phyloP scores from a whole-genome alignment of 2,113 vertebrate genomes.

The Petrocephalus zakoni region DNA sequence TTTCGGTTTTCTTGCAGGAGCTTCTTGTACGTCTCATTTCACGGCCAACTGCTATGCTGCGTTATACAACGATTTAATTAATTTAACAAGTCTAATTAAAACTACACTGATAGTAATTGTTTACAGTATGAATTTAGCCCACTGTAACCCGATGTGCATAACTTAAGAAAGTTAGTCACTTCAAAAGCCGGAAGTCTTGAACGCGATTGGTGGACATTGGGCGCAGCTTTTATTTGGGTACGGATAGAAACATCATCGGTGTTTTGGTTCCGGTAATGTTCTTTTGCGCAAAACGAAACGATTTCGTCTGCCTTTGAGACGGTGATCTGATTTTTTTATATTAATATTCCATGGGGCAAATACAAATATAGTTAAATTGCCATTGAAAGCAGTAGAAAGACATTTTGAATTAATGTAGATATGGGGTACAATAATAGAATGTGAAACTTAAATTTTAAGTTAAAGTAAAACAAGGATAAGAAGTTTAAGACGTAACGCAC shows the following conservation, averaged over 20 bases:
- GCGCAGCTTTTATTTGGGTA: neutral
- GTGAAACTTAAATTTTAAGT: neutral
- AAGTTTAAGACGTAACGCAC: neutral
- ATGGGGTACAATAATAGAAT: neutral
- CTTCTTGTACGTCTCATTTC: slow-evolving; percentile 54
- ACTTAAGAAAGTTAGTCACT: neutral
- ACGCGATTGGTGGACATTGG: neutral
- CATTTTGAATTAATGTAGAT: neutral
- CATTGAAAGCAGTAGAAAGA: neutral
- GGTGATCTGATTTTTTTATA: neutral
- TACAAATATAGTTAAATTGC: neutral
- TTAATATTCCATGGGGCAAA: neutral
- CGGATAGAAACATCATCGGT: neutral
- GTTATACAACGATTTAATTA: neutral
- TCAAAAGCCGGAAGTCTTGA: neutral
- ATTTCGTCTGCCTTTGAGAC: neutral
- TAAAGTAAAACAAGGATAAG: neutral
- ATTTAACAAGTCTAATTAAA: neutral
- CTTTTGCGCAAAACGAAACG: neutral
- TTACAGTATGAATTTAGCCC: neutral
- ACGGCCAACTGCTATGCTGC: neutral
- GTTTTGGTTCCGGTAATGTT: neutral
- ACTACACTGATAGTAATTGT: neutral
- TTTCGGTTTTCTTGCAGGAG: slow-evolving; percentile 33
- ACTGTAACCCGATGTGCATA: neutral